Evolutionary conservation across 2,888 invertebrate genomes (phyloP).

Genomic region (Portevinia maculata): DNA sequence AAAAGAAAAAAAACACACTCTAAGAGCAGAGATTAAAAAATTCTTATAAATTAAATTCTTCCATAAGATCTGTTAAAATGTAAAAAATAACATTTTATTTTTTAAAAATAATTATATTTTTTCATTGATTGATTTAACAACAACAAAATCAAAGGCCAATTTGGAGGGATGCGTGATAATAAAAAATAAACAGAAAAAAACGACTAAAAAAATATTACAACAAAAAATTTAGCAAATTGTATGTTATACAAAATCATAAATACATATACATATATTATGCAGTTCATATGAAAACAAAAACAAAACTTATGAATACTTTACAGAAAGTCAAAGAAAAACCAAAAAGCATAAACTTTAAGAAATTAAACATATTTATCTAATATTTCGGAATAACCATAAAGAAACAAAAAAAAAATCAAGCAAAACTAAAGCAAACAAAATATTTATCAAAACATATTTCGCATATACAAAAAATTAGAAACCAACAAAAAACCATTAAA

Average conservation of each 20-base stretch:
- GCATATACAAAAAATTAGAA: constrained; percentile 36
- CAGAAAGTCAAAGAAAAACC: constrained; percentile 47
- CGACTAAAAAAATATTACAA: constrained; percentile 56
- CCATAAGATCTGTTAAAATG: constrained; percentile 42
- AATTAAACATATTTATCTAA: constrained; percentile 68
- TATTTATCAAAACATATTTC: constrained; percentile 54
- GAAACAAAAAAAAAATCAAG: constrained; percentile 53
- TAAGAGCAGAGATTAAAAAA: constrained; percentile 27
- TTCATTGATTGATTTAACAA: constrained; percentile 45
- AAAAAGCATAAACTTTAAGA: constrained; percentile 31
- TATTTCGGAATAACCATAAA: constrained; percentile 67
- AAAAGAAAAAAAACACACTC: constrained; percentile 30
- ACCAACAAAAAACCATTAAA: constrained; percentile 54
- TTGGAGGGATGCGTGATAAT: constrained; percentile 83
- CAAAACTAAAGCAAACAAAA: constrained; percentile 68
- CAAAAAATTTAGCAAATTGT: constrained; percentile 62
- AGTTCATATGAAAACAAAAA: constrained; percentile 53
- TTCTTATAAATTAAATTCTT: constrained; percentile 49
- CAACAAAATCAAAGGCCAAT: constrained; percentile 76
- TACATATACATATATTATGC: constrained; percentile 27
- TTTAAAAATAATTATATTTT: constrained; percentile 11
- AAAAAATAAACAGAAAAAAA: constrained; percentile 60
- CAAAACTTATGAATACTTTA: constrained; percentile 36
- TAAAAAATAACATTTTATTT: constrained; percentile 10
- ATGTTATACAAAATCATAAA: constrained; percentile 65